Base-by-base conservation (phyloP, 2,888 invertebrate species). In the Apodemia hepburni region DNA sequence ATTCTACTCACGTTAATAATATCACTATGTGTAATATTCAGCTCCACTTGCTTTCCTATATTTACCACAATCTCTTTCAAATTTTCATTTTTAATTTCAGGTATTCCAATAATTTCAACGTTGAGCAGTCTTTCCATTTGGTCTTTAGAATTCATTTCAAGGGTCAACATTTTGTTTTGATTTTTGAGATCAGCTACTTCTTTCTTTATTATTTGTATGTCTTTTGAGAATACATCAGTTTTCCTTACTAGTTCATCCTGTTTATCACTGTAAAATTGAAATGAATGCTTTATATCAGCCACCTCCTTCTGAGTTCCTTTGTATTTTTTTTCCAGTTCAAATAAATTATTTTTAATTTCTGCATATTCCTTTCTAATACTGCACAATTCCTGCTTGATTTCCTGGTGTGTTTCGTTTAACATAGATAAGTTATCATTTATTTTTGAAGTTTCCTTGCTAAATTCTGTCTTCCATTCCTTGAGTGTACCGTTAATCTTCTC, bases 21-120 rank as follows among this genome's bases (percentile, higher is more conserved):
- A 49, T 49, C 17, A 49, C 4, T 4, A 49, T 5, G 9, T 9
- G 49, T 49, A 17, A 49, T 8, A 49, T 49, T 49, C 3, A 49
- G 49, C 49, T 49, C 49, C 17, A 49, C 49, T 12, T 49, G 49
- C 12, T 49, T 49, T 17, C 49, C 49, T n/a, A 49, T 49, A 18
- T 49, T 17, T 2, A 49, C 18, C 3, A n/a, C 8, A 17, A 49
- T 9, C 8, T n/a, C 49, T 18, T 7, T 18, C 9, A 49, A 8
- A 49, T 49, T 49, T 49, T 49, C 18, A 49, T 49, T 49, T 49
- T 17, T 49, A n/a, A n/a, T 7, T 49, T 49, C 49, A 8, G 47
- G 47, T 49, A n/a, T 18, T 18, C n/a, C 47, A 49, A 49, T 18
- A 18, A 49, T 49, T 49, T 49, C 49, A 3, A 49, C 49, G 3